Percentiles rank a stretch among this genome's conserved stretches.
Evolutionary conservation across 1,140 invertebrate species (phyloP).

Genomic region (Nilaparvata lugens): DNA sequence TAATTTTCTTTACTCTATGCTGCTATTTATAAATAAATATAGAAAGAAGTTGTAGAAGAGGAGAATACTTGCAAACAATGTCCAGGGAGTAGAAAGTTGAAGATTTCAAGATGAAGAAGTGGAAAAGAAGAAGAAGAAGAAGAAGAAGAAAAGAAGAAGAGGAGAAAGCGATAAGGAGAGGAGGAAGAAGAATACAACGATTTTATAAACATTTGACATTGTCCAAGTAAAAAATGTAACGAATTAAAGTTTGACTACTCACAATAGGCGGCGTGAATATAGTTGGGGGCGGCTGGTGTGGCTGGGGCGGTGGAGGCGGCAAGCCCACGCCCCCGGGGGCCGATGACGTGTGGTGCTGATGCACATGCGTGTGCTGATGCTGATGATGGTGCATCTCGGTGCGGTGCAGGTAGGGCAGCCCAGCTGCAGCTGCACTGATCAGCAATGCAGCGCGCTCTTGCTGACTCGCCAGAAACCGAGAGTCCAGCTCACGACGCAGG

Average conservation of each 20-base stretch:
- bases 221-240: not conserved
- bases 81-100: no score
- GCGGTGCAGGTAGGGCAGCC: slow-evolving; percentile 56
- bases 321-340: no score
- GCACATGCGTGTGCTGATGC: slow-evolving; percentile 83
- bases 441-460: slow-evolving; percentile 47
- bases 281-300: slow-evolving; percentile 45
- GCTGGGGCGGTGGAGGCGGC: slow-evolving; percentile 43
- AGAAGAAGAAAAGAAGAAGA: no score
- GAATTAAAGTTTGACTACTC: slow-evolving; percentile 26
- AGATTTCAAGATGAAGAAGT: no score
- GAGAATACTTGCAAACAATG: no score
- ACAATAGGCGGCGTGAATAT: slow-evolving; percentile 49
- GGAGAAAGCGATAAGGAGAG: no score
- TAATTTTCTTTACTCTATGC: no score
- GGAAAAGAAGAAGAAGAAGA: no score
- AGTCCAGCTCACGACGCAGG: slow-evolving; percentile 82
- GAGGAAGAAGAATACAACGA: no score
- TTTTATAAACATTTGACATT: no score
- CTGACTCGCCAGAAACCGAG: slow-evolving; percentile 72
- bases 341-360: slow-evolving; percentile 65
- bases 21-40: no score
- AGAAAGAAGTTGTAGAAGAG: no score
- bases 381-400: slow-evolving; percentile 87
- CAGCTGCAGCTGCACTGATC: slow-evolving; percentile 16